Conservation (phyloP, 2,113 vertebrate species). For the Tursiops truncatus region DNA sequence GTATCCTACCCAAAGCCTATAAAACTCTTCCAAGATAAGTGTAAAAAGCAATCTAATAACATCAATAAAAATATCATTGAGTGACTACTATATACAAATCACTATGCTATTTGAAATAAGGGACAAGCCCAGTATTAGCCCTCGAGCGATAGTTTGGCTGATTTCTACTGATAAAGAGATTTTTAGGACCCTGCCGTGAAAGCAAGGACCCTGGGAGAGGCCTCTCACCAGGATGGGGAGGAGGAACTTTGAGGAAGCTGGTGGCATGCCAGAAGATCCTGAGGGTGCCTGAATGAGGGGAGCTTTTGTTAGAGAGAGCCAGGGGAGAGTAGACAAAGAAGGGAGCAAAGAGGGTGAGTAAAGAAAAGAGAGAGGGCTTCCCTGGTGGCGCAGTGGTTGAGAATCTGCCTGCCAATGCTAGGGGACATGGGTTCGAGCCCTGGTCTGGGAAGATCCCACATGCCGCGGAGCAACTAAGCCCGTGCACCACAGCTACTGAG, state of each 20-base stretch:
- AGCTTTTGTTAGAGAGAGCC: not conserved
- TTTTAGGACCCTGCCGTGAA: not conserved
- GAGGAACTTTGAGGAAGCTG: not conserved
- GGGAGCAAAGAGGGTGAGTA: not conserved
- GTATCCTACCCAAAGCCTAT: conserved; percentile 4
- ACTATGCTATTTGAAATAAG: not conserved
- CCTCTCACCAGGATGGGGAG: not conserved
- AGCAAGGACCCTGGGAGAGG: not conserved
- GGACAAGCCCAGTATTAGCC: not conserved
- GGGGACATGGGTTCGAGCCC: too few relatives aligned
- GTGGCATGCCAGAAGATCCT: not conserved
- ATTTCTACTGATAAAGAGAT: not conserved
- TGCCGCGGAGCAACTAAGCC: too few relatives aligned
- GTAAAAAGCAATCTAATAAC: not conserved
- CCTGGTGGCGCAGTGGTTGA: too few relatives aligned
- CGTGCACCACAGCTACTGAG: too few relatives aligned
- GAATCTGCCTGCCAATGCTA: too few relatives aligned
- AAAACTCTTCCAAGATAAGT: conserved; percentile 18
- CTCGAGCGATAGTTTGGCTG: not conserved
- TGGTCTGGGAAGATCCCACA: too few relatives aligned
- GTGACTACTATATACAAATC: not conserved
- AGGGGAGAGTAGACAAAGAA: not conserved
- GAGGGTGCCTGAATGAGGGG: not conserved
- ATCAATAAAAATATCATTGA: not conserved
- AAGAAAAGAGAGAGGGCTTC: not conserved